Evolutionary conservation across 2,113 vertebrate species (phyloP).

Genomic region (Gnathonemus longibarbis): DNA sequence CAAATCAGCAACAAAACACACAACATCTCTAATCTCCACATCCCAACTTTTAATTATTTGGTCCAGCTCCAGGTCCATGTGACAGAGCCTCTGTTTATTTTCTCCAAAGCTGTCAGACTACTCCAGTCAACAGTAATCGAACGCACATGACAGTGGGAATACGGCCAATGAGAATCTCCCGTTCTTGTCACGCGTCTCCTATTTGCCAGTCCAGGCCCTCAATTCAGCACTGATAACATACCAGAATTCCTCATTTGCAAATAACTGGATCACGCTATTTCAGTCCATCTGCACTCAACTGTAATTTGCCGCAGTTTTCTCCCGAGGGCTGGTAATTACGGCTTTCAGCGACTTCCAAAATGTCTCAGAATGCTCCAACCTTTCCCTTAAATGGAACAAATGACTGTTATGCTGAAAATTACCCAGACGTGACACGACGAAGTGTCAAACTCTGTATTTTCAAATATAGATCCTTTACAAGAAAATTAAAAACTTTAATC

Average conservation of each 20-base stretch:
- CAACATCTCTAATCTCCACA: background rate
- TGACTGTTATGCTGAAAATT: constrained; percentile 36
- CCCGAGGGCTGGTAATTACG: constrained; percentile 48
- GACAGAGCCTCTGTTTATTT: background rate
- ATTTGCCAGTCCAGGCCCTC: constrained; percentile 27
- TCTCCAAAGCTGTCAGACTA: background rate
- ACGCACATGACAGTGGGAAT: constrained; percentile 48
- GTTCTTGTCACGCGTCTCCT: constrained; percentile 39
- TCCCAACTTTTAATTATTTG: background rate
- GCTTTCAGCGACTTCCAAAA: constrained; percentile 49
- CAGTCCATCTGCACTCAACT: constrained; percentile 40
- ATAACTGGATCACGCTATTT: constrained; percentile 60
- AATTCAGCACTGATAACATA: constrained; percentile 33
- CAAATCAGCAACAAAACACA: background rate
- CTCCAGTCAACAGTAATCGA: constrained; percentile 35
- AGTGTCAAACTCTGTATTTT: constrained; percentile 3
- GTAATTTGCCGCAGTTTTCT: constrained; percentile 52
- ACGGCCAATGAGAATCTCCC: constrained; percentile 23
- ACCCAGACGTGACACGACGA: background rate
- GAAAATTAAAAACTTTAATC: constrained; percentile 10
- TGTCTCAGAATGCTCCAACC: constrained; percentile 38
- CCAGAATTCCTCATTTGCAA: constrained; percentile 48
- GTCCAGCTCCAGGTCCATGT: constrained; percentile 11
- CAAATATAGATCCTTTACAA: constrained; percentile 12
- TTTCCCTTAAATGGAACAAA: constrained; percentile 29